These are phyloP conservation scores for Jacana jacana DNA, from an alignment of 2,113 vertebrate genomes.

Conservation along the genomic window DNA sequence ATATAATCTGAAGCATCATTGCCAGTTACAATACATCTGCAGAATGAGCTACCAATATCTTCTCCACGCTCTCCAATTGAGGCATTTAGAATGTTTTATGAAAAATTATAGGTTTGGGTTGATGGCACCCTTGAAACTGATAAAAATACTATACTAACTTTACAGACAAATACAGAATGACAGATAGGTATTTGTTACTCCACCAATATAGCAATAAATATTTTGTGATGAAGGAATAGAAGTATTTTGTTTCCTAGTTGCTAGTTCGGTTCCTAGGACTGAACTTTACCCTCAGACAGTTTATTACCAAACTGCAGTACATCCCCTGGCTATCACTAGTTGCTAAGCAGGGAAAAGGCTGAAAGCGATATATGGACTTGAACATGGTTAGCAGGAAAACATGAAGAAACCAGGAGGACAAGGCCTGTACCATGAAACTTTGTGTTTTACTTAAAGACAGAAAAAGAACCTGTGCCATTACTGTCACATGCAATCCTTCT, in stretches of 20 bases:
- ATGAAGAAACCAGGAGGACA: background rate
- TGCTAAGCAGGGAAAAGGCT: background rate
- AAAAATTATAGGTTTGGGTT: background rate
- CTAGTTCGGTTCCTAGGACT: background rate
- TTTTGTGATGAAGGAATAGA: background rate
- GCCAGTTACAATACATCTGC: background rate
- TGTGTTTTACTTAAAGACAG: background rate
- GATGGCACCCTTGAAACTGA: background rate
- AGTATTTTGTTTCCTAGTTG: background rate
- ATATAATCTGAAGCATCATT: background rate
- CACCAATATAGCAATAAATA: background rate
- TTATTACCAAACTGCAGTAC: background rate
- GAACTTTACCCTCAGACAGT: background rate
- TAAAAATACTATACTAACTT: background rate
- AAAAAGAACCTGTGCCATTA: background rate
- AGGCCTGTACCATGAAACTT: background rate
- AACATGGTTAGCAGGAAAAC: background rate
- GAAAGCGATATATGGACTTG: background rate
- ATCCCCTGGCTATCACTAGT: background rate
- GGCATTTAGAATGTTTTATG: background rate
- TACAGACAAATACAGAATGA: background rate
- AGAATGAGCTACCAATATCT: background rate
- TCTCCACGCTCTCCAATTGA: background rate
- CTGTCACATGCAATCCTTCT: background rate
- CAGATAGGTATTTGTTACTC: background rate